These are phyloP conservation scores for Vanessa atalanta DNA, from an alignment of 1,140 invertebrate genomes.

Conservation along the genomic window DNA sequence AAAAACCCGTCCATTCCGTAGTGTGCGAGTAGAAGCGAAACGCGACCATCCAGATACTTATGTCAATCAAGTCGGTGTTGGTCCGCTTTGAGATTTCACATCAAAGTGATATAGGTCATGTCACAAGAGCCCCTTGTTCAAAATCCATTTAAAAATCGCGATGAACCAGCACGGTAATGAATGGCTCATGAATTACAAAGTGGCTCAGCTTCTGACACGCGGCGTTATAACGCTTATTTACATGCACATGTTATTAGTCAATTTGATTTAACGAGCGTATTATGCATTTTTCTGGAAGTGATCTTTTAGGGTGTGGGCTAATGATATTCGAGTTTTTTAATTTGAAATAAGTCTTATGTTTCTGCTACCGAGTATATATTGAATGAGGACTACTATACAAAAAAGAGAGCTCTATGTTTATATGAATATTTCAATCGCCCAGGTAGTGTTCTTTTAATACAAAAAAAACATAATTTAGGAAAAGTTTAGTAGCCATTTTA, in stretches of 20 bases:
- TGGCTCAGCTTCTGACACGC: slow-evolving; percentile 4
- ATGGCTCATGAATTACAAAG: slow-evolving; percentile 30
- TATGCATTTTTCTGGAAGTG: not conserved
- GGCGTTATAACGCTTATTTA: slow-evolving; percentile 12
- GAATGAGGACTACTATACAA: too few relatives aligned
- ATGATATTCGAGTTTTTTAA: not conserved
- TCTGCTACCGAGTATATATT: too few relatives aligned
- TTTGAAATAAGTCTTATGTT: too few relatives aligned
- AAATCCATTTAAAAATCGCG: slow-evolving; percentile 32
- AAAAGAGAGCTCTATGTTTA: too few relatives aligned
- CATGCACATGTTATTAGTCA: slow-evolving; percentile 5
- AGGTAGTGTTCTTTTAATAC: too few relatives aligned
- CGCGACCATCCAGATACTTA: not conserved
- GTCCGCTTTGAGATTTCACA: slow-evolving; percentile 7
- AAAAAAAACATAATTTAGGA: too few relatives aligned
- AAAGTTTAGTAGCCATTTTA: too few relatives aligned
- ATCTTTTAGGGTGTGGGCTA: not conserved
- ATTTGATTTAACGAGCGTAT: slow-evolving; percentile 6
- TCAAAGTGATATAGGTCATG: slow-evolving; percentile 27
- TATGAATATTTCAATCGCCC: too few relatives aligned
- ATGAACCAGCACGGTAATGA: slow-evolving; percentile 28
- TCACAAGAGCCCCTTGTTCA: slow-evolving; percentile 13
- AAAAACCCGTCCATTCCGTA: not conserved
- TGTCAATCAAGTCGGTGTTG: not conserved
- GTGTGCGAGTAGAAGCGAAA: not conserved